These are phyloP conservation scores for Chrysopa pallens DNA, from an alignment of 1,140 invertebrate genomes.

Conservation along the genomic window DNA sequence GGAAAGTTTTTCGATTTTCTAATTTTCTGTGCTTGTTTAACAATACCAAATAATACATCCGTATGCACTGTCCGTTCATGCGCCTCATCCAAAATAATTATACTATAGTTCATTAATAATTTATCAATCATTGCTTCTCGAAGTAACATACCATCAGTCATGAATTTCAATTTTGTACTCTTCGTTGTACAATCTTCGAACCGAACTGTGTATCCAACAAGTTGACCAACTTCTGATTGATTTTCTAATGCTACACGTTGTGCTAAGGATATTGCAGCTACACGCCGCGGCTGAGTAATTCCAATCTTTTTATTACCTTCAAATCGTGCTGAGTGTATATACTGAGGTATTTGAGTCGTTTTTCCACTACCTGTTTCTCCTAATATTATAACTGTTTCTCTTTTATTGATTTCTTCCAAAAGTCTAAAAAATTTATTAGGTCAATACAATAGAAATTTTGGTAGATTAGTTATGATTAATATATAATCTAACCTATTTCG, in stretches of 20 bases:
- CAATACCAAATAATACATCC: constrained; percentile 77
- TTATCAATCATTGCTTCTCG: constrained; percentile 67
- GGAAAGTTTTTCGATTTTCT: constrained; percentile 36
- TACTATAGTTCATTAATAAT: constrained; percentile 52
- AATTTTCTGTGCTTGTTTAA: constrained; percentile 58
- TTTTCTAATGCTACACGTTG: constrained; percentile 69
- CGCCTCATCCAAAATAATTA: constrained; percentile 91
- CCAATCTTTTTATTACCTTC: constrained; percentile 42
- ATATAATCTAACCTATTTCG: neutral
- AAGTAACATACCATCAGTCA: constrained; percentile 91
- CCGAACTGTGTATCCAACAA: constrained; percentile 79
- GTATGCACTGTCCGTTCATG: constrained; percentile 94
- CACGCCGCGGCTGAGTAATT: constrained; percentile 76
- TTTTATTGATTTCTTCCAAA: constrained; percentile 30
- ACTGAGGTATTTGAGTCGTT: constrained; percentile 80
- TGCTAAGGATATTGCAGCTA: constrained; percentile 84
- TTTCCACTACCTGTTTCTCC: constrained; percentile 84
- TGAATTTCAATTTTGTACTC: constrained; percentile 67
- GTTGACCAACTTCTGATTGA: constrained; percentile 27
- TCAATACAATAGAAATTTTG: neutral
- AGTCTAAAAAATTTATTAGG: constrained; percentile 19
- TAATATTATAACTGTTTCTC: constrained; percentile 55
- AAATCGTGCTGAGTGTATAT: constrained; percentile 39
- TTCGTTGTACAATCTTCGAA: constrained; percentile 73
- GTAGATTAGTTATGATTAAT: neutral